Evolutionary conservation across 2,888 invertebrate genomes (phyloP), one percentile per base, ranked within the genome.

Genomic region (Gasteruption jaculator): DNA sequence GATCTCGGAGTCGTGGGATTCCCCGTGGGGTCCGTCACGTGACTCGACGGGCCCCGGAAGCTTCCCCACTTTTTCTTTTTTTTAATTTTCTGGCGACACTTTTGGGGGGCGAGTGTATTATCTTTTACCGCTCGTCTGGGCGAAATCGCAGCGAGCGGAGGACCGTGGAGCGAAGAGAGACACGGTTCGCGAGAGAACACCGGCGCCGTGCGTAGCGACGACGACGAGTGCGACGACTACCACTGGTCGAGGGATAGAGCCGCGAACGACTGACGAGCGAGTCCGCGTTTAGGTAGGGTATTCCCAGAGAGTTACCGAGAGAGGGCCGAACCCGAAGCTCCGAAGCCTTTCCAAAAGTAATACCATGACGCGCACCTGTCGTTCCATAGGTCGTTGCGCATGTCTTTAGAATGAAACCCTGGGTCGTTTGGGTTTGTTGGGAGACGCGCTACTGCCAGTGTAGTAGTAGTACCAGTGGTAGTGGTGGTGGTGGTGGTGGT

Each of bases 341-440:
- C n/a, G n/a, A n/a, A n/a, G n/a, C n/a, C n/a, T n/a, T n/a, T n/a
- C n/a, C n/a, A n/a, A n/a, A n/a, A n/a, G n/a, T n/a, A n/a, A n/a
- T n/a, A n/a, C 52, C 57, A 54, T 56, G 58, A 52, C 63, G 66
- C 63, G 66, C 66, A 66, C 66, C 65, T 65, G 66, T 61, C 64
- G 60, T 61, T 55, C 56, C 51, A 56, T 51, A 52, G 54, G 48
- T 53, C 53, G 53, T 38, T 60, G 64, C 66, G 66, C 66, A 64
- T 60, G 65, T 54, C 50, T 47, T 39, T 43, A 6, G 11, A 32
- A 40, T 20, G 34, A 27, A 16, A 39, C 36, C 38, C 36, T 40
- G 30, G 35, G 33, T 32, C 34, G 45, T 32, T 35, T 35, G 38
- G 45, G 32, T 32, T 37, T 25, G 44, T 33, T 43, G 36, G 43